Evolutionary conservation across 2,888 invertebrate genomes (phyloP).

Genomic region (Oxycera nigricornis): DNA sequence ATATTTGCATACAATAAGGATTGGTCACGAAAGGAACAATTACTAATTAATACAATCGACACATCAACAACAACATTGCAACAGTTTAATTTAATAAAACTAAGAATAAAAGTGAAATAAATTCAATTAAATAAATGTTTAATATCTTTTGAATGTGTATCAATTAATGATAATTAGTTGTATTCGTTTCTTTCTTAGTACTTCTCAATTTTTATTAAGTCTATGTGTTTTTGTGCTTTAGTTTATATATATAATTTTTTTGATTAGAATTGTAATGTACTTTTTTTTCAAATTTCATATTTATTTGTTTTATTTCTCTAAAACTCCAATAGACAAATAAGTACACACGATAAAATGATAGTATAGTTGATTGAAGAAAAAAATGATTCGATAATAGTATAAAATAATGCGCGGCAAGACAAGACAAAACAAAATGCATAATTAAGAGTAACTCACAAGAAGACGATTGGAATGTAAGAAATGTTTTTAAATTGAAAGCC

Average conservation of each 20-base stretch:
- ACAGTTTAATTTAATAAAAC: neutral
- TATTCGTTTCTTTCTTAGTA: neutral
- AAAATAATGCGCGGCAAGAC: neutral
- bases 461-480: neutral
- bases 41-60: neutral
- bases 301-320: conserved; percentile 25
- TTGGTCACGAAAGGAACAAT: neutral
- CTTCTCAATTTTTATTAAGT: neutral
- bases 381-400: conserved; percentile 1
- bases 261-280: neutral
- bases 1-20: conserved; percentile 24
- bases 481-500: conserved; percentile 10
- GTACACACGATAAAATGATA: neutral
- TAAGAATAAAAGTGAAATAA: neutral
- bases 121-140: neutral
- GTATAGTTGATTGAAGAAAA: neutral
- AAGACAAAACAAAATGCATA: neutral
- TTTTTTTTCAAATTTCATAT: neutral
- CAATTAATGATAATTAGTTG: neutral
- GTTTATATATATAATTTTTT: too few relatives aligned
- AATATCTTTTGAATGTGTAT: too few relatives aligned
- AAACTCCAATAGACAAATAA: conserved; percentile 13
- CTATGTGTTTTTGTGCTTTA: too few relatives aligned
- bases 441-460: neutral
- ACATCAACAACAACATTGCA: neutral